Evolutionary conservation across 2,113 vertebrate species (phyloP).

Genomic region (Aythya baeri): DNA sequence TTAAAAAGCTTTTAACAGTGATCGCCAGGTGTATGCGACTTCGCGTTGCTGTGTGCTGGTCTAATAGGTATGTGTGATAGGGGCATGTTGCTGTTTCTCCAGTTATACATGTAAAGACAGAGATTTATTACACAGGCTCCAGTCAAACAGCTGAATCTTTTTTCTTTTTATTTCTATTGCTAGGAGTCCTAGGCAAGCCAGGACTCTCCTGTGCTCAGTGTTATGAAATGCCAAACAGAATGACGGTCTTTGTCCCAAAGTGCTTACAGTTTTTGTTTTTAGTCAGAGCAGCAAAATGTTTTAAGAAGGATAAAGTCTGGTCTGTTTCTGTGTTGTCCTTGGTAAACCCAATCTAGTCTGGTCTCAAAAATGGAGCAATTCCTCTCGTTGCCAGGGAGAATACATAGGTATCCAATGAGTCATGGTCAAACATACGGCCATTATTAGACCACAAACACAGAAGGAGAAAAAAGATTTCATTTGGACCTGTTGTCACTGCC

Average conservation of each 20-base stretch:
- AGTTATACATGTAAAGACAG: neutral
- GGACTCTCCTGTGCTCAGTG: neutral
- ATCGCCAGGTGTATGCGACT: neutral
- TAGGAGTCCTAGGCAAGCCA: neutral
- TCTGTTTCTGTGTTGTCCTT: conserved; percentile 66
- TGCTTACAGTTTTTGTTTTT: conserved; percentile 42
- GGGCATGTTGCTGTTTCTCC: neutral
- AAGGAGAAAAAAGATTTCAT: conserved; percentile 67
- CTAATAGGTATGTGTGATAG: neutral
- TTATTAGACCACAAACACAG: conserved; percentile 72
- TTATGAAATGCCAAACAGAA: conserved; percentile 53
- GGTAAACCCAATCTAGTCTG: conserved; percentile 69
- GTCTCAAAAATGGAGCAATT: conserved; percentile 67
- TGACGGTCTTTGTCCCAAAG: conserved; percentile 37
- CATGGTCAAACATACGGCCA: conserved; percentile 69
- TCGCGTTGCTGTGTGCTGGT: neutral
- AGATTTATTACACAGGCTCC: neutral
- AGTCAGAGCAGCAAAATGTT: neutral
- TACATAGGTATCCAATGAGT: conserved; percentile 75
- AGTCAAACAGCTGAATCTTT: neutral
- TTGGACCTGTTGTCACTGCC: conserved; percentile 67
- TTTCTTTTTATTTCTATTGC: neutral
- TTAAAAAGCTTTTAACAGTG: neutral
- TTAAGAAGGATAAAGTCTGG: conserved; percentile 63
- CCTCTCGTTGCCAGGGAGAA: conserved; percentile 70